phyloP scores from a whole-genome alignment of 2,113 vertebrate species.

The Acanthochromis polyacanthus region DNA sequence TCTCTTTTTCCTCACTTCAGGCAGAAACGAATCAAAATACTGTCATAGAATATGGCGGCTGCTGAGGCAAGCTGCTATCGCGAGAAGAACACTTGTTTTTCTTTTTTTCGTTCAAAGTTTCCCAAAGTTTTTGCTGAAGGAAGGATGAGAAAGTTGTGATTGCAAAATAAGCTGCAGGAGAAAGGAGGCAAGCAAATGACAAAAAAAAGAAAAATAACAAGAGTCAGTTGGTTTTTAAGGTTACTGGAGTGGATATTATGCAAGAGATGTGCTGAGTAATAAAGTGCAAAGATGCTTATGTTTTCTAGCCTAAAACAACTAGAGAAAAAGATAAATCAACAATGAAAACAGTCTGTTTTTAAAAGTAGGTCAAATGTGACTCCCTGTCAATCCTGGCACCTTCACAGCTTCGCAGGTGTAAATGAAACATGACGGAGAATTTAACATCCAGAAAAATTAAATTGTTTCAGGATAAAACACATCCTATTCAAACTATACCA shows the following conservation, averaged over 20 bases:
- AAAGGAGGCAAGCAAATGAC: constrained; percentile 8
- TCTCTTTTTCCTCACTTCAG: constrained; percentile 83
- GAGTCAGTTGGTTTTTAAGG: no score
- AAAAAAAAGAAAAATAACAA: background rate
- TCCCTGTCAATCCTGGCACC: background rate
- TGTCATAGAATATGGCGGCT: constrained; percentile 94
- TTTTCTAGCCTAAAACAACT: no score
- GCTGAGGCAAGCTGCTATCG: constrained; percentile 82
- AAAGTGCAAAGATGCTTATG: no score
- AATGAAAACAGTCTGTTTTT: no score
- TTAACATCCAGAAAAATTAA: background rate
- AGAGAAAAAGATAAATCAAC: no score
- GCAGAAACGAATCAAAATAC: constrained; percentile 94
- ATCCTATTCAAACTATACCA: background rate
- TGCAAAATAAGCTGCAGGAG: constrained; percentile 6
- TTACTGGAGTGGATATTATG: no score
- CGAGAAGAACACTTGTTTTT: constrained; percentile 82
- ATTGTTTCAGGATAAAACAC: constrained; percentile 7
- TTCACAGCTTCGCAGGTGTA: background rate
- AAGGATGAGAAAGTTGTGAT: constrained; percentile 40
- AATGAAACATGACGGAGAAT: background rate
- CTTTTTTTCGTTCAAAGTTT: constrained; percentile 34
- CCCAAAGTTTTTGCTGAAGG: constrained; percentile 38
- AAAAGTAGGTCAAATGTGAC: no score
- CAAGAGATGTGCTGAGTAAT: no score